These are phyloP conservation scores for Mimumesa dahlbomi DNA, from an alignment of 2,888 invertebrate species.

Conservation along the genomic window DNA sequence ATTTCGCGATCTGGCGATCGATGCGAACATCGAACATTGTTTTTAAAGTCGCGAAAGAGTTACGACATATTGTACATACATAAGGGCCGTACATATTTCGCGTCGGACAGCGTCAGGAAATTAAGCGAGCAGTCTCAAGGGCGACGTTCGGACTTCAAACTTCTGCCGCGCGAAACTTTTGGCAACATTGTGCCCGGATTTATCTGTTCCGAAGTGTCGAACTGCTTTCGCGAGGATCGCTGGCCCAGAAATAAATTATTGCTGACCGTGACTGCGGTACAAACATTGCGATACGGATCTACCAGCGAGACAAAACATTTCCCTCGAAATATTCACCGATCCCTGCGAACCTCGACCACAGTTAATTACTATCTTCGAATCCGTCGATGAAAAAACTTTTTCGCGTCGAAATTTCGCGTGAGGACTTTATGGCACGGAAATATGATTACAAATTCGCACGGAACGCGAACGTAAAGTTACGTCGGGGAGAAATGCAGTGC, in stretches of 20 bases:
- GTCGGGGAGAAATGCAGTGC: too few relatives aligned
- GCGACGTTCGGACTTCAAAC: constrained; percentile 58
- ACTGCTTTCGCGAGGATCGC: constrained; percentile 40
- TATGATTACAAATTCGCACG: too few relatives aligned
- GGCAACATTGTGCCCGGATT: constrained; percentile 49
- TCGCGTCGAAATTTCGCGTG: too few relatives aligned
- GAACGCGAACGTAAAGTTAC: too few relatives aligned
- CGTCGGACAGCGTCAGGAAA: constrained; percentile 54
- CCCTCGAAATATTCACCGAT: too few relatives aligned
- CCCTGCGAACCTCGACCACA: too few relatives aligned
- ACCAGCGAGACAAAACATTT: too few relatives aligned
- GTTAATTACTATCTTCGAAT: too few relatives aligned
- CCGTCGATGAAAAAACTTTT: too few relatives aligned
- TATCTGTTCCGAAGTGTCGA: constrained; percentile 61
- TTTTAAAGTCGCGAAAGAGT: constrained; percentile 32
- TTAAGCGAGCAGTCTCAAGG: constrained; percentile 62
- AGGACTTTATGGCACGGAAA: too few relatives aligned
- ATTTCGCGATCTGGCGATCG: background rate
- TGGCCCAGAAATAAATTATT: constrained; percentile 58
- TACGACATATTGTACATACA: constrained; percentile 1
- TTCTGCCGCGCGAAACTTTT: constrained; percentile 50
- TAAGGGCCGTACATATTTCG: constrained; percentile 30
- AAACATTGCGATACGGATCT: constrained; percentile 29
- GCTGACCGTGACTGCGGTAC: constrained; percentile 50
- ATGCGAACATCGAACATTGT: constrained; percentile 45